Evolutionary conservation across 2,888 invertebrate genomes (phyloP).

Genomic region (Muschampia plurimacula): DNA sequence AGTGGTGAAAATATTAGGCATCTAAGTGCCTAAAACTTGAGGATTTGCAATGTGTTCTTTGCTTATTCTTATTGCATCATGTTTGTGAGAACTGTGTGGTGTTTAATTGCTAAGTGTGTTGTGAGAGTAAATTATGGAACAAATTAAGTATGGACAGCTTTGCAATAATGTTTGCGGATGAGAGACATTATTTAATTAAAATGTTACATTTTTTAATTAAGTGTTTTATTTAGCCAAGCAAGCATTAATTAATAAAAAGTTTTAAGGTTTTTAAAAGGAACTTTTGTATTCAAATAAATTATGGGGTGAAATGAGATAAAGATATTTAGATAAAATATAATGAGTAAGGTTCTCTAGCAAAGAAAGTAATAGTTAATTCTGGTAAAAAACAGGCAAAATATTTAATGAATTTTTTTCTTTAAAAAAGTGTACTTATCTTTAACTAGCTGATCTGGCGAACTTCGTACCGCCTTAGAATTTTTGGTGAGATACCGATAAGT

Average conservation of each 20-base stretch:
- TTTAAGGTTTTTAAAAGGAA: too few species aligned
- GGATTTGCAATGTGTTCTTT: slow-evolving; percentile 33
- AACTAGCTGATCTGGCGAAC: too few species aligned
- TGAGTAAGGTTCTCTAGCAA: too few species aligned
- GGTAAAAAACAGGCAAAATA: too few species aligned
- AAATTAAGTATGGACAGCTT: slow-evolving; percentile 75
- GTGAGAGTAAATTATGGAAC: slow-evolving; percentile 82
- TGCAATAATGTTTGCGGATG: slow-evolving; percentile 73
- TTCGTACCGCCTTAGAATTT: too few species aligned
- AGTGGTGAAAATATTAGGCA: background rate
- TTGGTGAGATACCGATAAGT: too few species aligned
- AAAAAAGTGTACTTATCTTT: too few species aligned
- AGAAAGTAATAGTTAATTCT: too few species aligned
- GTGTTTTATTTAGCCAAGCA: slow-evolving; percentile 30
- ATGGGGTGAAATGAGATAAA: too few species aligned
- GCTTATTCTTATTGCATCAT: slow-evolving; percentile 66
- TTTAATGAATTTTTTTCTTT: too few species aligned
- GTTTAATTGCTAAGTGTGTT: slow-evolving; percentile 74
- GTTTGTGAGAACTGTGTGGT: slow-evolving; percentile 67
- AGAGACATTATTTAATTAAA: slow-evolving; percentile 81
- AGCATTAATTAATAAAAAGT: background rate
- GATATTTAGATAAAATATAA: too few species aligned
- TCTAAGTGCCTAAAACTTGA: slow-evolving; percentile 33
- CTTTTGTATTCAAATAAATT: too few species aligned
- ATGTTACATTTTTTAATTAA: slow-evolving; percentile 71